Base-by-base conservation (phyloP, 2,797 vertebrate genomes). In the Cryptoblepharus egeriae region DNA sequence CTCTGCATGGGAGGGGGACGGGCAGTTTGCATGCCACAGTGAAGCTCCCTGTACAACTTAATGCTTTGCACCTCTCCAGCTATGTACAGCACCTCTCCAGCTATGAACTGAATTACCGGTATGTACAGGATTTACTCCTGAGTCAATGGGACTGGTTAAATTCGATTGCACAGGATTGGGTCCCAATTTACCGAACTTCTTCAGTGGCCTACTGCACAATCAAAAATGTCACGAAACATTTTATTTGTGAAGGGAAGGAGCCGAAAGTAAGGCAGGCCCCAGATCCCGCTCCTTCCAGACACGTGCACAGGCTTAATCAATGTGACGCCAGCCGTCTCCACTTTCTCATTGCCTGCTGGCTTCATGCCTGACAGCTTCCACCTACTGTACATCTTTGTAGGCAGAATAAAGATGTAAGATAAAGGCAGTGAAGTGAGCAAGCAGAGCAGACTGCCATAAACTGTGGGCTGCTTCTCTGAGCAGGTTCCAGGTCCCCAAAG, bases 271-370 rank as follows among this genome's bases (percentile, higher is more conserved):
- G 55, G 28, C 82, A 28, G 79, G 77, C 58, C 26, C 20, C 91
- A 91, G 92, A 92, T 94, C 95, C 96, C 93, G 70, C 93, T 94
- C 92, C 96, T 94, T 92, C 88, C 93, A 94, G 92, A 96, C 96
- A 96, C 90, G 88, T 96, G 96, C 93, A 85, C 85, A 90, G 93
- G 95, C 94, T 97, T 96, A 96, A 97, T 96, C 95, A 96, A 95
- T 92, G 93, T 88, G 93, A 96, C 85, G 93, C 94, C 96, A 95
- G 93, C 91, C 89, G 92, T 91, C 92, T 94, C 94, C 92, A 39
- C 57, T 86, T 90, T 63, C 79, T 93, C 93, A 88, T 94, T 93
- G 95, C 93, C 92, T 90, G 90, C 94, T 96, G 96, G 96, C 95
- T 80, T 86, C 75, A 79, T 90, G 95, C 95, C 95, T 93, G 95